A percentile compares a stretch with the other conserved stretches of the same genome.
These are phyloP conservation scores for Cuniculus paca DNA, from an alignment of 2,797 vertebrate genomes.

Conservation along the genomic window DNA sequence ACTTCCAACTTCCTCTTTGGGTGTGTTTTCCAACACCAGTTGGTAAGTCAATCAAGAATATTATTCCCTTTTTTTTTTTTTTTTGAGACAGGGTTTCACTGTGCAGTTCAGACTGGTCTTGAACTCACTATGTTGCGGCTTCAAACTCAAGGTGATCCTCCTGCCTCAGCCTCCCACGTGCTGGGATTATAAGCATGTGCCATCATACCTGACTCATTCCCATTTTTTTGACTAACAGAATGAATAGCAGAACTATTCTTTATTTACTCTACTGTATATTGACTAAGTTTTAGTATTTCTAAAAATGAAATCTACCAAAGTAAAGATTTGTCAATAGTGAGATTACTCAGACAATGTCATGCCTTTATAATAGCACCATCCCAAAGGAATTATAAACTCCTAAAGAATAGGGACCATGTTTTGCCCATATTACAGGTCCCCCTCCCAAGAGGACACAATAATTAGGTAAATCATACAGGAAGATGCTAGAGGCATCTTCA, in stretches of 20 bases:
- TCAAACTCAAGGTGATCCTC: background rate
- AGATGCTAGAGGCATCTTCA: slow-evolving; percentile 51
- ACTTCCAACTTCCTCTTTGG: slow-evolving; percentile 33
- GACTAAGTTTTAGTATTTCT: slow-evolving; percentile 32
- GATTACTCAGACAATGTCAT: background rate
- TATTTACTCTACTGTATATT: slow-evolving; percentile 35
- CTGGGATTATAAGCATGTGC: background rate
- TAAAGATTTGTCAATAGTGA: slow-evolving; percentile 40
- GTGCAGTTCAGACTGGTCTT: background rate
- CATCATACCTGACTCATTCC: background rate
- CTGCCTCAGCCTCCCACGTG: background rate
- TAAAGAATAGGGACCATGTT: background rate
- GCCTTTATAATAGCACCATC: background rate
- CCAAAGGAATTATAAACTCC: background rate
- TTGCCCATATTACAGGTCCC: background rate
- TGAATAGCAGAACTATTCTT: slow-evolving; percentile 61
- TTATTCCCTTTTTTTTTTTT: background rate
- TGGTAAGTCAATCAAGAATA: slow-evolving; percentile 62
- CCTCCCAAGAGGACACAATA: background rate
- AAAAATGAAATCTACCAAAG: slow-evolving; percentile 61
- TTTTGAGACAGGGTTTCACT: background rate
- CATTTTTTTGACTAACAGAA: slow-evolving; percentile 37
- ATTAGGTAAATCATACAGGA: slow-evolving; percentile 14
- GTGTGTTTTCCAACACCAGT: slow-evolving; percentile 49
- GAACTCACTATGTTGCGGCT: background rate